phyloP scores from a whole-genome alignment of 2,888 invertebrate species.

The Nephrotoma appendiculata region DNA sequence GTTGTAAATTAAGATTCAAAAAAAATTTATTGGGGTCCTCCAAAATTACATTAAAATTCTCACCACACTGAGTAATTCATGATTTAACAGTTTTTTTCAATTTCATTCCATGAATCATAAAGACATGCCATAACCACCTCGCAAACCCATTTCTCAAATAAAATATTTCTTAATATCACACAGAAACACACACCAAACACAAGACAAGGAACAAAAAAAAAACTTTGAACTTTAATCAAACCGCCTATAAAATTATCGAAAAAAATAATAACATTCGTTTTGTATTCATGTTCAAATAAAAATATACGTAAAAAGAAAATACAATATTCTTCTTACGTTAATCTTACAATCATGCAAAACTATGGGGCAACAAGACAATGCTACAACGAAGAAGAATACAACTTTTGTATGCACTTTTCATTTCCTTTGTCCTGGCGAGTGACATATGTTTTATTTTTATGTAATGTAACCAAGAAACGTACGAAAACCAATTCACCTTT shows the following conservation, averaged over 20 bases:
- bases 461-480: background rate
- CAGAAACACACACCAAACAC: background rate
- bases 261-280: background rate
- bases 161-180: background rate
- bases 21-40: too few species aligned
- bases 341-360: background rate
- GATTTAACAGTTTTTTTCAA: background rate
- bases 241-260: background rate
- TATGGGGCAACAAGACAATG: background rate
- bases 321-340: background rate
- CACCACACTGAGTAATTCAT: background rate
- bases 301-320: background rate
- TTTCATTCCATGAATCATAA: background rate
- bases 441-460: background rate
- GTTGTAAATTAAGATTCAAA: too few species aligned
- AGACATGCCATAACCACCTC: background rate
- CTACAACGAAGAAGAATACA: background rate
- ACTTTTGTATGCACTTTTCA: background rate
- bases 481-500: background rate
- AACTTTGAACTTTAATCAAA: background rate
- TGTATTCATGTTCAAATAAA: background rate
- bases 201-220: background rate
- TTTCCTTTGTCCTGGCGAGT: background rate
- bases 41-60: background rate
- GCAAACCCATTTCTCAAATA: background rate